A percentile compares a stretch with the other conserved stretches of the same genome.
Conservation (phyloP, 1,140 invertebrate genomes). For the Platyura marginata region DNA sequence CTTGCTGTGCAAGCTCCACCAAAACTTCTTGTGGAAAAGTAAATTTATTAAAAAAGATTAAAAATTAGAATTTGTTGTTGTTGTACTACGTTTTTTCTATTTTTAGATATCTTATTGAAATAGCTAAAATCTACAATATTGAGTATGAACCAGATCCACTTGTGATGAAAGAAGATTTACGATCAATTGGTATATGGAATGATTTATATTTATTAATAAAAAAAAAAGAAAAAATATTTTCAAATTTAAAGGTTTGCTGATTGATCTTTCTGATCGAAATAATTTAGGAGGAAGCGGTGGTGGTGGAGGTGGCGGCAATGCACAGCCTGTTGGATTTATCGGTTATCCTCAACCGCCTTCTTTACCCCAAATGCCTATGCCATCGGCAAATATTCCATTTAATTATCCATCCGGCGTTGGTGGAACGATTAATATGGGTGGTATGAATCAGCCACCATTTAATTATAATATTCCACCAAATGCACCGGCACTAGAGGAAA, state of each 20-base stretch:
- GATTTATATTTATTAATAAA: too few species aligned
- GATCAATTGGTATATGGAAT: slow-evolving; percentile 11
- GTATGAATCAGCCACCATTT: slow-evolving; percentile 28
- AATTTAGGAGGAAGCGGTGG: slow-evolving; percentile 31
- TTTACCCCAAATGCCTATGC: slow-evolving; percentile 30
- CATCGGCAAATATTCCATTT: slow-evolving; percentile 18
- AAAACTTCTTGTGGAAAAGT: slow-evolving; percentile 89
- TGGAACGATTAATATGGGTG: slow-evolving; percentile 7
- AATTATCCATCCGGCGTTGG: slow-evolving; percentile 16
- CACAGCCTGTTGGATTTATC: slow-evolving; percentile 50
- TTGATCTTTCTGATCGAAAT: slow-evolving; percentile 51
- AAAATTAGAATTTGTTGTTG: too few species aligned
- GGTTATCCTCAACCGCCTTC: slow-evolving; percentile 50
- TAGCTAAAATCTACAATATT: slow-evolving; percentile 87
- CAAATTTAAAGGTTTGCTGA: slow-evolving; percentile 46
- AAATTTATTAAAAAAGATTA: slow-evolving; percentile 23
- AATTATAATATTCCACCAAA: slow-evolving; percentile 53
- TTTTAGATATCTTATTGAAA: slow-evolving; percentile 56
- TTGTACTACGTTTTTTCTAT: too few species aligned
- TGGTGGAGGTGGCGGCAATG: slow-evolving; percentile 18
- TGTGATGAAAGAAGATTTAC: slow-evolving; percentile 67
- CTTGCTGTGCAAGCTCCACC: slow-evolving; percentile 90
- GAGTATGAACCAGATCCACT: slow-evolving; percentile 84
- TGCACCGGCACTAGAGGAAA: slow-evolving; percentile 15
- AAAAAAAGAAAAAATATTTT: background rate